Base-by-base conservation (phyloP, 2,888 invertebrate species). In the Pseudococcus longispinus region DNA sequence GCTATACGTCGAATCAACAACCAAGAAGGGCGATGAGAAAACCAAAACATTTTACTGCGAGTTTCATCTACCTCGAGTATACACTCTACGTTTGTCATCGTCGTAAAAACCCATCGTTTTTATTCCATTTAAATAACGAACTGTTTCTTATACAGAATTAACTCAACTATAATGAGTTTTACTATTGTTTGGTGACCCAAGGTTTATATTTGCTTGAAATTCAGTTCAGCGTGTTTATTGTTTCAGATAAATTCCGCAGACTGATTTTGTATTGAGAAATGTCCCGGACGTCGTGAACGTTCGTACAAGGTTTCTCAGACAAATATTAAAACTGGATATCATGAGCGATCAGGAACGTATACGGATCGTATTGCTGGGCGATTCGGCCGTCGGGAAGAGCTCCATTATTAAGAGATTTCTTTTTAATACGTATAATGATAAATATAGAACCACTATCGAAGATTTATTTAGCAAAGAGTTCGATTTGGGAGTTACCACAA, bases 391-490 rank as follows among this genome's bases (percentile, higher is more conserved):
- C 11, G 97, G 97, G 18, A 97, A 97, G 91, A 96, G 95, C 90
- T 94, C 95, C 89, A 95, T 97, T 89, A 93, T 97, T 85, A 94
- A 95, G 89, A 92, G 96, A 84, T 95, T 96, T 90, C 92, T 97
- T 87, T 94, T 94, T 90, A 95, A 95, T 90, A 94, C 94, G 6
- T 97, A 95, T 91, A 93, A 93, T 84, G 95, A 95, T 89, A 94
- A 95, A 90, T 96, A 97, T 91, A 93, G 94, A 89, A 95, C 96
- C 89, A 97, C 97, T 18, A 95, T 97, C 46, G 97, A 97, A 90
- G 97, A 97, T 91, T 92, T 97, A 37, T 96, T 96, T 91, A 96
- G 95, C 90, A 92, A 95, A 87, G 96, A 96, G 91, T 97, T 95
- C 90, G 94, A 95, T 90, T 92, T 96, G 87, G 95, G 95, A 70